These are phyloP conservation scores for Basileuterus tristriatus DNA, from an alignment of 2,797 vertebrate genomes.

Conservation along the genomic window DNA sequence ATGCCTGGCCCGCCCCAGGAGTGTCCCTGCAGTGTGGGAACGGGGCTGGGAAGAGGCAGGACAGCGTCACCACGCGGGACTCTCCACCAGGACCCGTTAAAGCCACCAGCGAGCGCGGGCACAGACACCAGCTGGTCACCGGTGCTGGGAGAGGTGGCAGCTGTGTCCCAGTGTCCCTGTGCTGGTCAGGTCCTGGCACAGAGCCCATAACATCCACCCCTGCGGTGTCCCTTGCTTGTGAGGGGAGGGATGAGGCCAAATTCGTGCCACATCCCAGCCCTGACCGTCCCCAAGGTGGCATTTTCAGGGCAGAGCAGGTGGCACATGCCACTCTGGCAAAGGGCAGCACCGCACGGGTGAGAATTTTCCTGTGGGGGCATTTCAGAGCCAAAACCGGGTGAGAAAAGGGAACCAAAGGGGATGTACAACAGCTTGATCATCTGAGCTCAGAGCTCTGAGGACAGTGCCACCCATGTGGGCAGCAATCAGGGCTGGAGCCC, in stretches of 20 bases:
- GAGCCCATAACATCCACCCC: accelerated
- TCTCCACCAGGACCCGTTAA: neutral
- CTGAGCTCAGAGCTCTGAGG: neutral
- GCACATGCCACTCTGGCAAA: neutral
- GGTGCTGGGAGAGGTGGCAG: neutral
- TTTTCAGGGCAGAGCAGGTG: neutral
- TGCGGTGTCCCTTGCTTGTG: neutral
- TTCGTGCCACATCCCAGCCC: neutral
- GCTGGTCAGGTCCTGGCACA: neutral
- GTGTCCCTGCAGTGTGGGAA: neutral
- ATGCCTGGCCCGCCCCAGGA: neutral
- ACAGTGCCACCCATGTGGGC: accelerated
- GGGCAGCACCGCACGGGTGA: accelerated
- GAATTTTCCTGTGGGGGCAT: accelerated
- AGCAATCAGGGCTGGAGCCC: accelerated
- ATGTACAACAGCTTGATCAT: accelerated
- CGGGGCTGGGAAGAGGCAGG: neutral
- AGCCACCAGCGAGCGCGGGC: accelerated
- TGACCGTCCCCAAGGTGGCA: accelerated
- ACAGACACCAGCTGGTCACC: slow-evolving; percentile 31
- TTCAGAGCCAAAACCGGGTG: accelerated
- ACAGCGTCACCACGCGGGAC: neutral
- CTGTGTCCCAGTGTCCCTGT: neutral
- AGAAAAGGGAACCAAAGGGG: neutral
- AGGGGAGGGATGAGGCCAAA: neutral